phyloP scores from a whole-genome alignment of 2,113 vertebrate genomes.

The Platysteira castanea region DNA sequence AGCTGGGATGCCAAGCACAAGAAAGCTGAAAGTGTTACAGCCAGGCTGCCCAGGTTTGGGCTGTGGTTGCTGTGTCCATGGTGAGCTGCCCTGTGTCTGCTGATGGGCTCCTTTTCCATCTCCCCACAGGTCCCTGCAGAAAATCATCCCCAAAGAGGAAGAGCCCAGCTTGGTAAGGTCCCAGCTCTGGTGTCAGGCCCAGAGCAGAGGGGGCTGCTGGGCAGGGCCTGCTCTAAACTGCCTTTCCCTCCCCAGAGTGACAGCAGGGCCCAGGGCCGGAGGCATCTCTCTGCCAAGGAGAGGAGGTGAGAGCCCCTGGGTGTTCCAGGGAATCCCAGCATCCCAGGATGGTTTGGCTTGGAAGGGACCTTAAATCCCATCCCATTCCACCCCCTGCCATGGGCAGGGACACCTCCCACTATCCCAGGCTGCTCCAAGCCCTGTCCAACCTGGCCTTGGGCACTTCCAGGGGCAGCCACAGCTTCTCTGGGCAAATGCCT shows the following conservation, averaged over 20 bases:
- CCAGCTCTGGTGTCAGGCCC: background rate
- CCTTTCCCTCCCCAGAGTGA: conserved; percentile 69
- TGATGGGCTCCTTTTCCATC: background rate
- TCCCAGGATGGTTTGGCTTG: background rate
- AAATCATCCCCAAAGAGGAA: conserved; percentile 69
- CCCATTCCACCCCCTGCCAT: background rate
- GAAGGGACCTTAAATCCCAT: background rate
- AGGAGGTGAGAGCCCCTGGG: conserved; percentile 78
- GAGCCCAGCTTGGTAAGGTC: conserved; percentile 71
- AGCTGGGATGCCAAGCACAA: background rate
- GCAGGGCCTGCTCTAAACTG: background rate
- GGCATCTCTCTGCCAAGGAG: conserved; percentile 92
- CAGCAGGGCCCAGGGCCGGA: conserved; percentile 75
- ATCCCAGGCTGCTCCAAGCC: rapidly evolving
- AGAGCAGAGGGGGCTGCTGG: background rate
- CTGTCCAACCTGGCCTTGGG: rapidly evolving
- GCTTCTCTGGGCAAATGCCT: background rate
- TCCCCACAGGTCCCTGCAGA: conserved; percentile 67
- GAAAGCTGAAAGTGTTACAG: rapidly evolving
- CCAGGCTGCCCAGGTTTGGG: rapidly evolving
- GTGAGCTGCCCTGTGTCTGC: background rate
- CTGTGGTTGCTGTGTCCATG: rapidly evolving
- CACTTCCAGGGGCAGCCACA: background rate
- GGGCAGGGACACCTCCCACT: background rate
- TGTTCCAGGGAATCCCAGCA: background rate